Evolutionary conservation across 2,888 invertebrate genomes (phyloP).

Genomic region (Allophyes oxyacanthae): DNA sequence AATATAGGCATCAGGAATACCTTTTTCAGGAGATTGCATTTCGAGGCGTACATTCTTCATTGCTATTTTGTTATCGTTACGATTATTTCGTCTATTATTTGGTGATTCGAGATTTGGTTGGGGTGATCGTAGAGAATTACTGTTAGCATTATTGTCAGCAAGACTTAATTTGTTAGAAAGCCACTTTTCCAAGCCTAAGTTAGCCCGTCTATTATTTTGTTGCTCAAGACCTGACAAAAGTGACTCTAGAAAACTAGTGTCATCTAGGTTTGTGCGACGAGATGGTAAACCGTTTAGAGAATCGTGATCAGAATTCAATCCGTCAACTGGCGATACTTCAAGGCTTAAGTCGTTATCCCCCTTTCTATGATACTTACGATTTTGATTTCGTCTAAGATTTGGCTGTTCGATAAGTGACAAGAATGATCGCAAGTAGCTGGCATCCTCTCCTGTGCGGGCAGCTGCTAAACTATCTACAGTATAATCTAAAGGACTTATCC

Average conservation of each 20-base stretch:
- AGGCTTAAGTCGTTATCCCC: constrained; percentile 3
- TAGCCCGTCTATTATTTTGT: background rate
- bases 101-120: background rate
- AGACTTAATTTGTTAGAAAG: background rate
- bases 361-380: background rate
- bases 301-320: background rate
- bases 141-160: background rate
- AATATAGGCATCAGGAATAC: constrained; percentile 6
- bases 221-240: background rate
- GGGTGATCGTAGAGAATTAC: background rate
- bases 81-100: constrained; percentile 6
- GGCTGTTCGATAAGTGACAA: constrained; percentile 4
- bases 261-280: background rate
- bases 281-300: background rate
- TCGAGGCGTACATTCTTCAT: background rate
- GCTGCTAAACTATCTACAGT: background rate
- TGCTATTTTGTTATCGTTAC: background rate
- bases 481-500: background rate
- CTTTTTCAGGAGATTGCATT: background rate
- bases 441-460: constrained; percentile 11
- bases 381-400: constrained; percentile 4
- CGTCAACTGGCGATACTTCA: constrained; percentile 6
- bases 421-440: constrained; percentile 8
- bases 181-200: background rate
- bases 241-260: background rate